phyloP scores from a whole-genome alignment of 35 echinoderm and acorn worm species.

The Diadema setosum region DNA sequence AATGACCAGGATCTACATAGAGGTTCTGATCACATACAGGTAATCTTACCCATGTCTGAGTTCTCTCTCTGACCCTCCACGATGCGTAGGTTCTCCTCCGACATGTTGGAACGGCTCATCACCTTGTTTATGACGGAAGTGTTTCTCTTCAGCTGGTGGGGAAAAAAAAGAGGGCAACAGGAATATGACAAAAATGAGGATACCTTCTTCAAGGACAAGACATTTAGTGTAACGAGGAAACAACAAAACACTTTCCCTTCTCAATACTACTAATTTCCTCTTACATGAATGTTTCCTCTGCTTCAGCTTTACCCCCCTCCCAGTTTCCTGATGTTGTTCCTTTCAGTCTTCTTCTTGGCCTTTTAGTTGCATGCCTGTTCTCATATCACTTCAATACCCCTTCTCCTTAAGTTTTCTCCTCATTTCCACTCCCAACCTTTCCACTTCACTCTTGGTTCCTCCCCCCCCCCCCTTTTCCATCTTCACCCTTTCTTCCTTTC shows the following conservation, averaged over 20 bases:
- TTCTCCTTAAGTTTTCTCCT: background rate
- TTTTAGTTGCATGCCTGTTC: background rate
- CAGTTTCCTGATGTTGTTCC: no score
- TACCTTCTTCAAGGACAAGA: no score
- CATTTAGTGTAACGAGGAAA: no score
- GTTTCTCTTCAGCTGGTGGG: background rate
- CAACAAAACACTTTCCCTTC: no score
- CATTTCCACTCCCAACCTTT: conserved; percentile 20
- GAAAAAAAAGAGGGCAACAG: no score
- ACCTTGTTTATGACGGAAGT: background rate
- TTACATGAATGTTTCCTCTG: no score
- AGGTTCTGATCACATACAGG: no score
- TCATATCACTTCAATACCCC: background rate
- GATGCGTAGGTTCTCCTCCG: conserved; percentile 80
- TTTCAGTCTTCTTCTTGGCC: no score
- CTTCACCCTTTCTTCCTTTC: background rate
- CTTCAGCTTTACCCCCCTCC: no score
- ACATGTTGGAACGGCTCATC: conserved; percentile 55
- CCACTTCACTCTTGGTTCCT: background rate
- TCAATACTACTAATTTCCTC: no score
- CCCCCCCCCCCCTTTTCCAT: background rate
- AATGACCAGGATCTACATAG: no score
- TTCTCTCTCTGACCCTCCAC: conserved; percentile 98
- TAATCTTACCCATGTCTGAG: conserved; percentile 68
- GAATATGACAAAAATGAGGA: no score